phyloP scores from a whole-genome alignment of 2,797 vertebrate genomes.

The Sylvilagus floridanus region DNA sequence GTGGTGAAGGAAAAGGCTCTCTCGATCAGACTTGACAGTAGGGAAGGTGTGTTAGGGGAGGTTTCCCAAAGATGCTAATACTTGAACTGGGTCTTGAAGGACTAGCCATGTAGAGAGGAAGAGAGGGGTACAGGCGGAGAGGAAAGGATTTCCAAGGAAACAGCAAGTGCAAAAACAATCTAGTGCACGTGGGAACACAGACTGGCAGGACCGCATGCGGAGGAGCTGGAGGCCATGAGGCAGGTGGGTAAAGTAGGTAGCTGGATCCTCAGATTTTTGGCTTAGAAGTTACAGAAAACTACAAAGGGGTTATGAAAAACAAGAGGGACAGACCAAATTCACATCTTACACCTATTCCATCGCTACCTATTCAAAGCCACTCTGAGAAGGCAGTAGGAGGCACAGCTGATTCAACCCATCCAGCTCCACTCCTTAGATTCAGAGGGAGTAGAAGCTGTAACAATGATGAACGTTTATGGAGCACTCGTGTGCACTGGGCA shows the following conservation, averaged over 20 bases:
- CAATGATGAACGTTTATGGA: background rate
- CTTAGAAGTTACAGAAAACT: background rate
- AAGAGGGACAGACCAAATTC: background rate
- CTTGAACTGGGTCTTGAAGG: background rate
- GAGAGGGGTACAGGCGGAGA: background rate
- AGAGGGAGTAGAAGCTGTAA: background rate
- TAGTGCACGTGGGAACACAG: background rate
- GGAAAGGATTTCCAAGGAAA: background rate
- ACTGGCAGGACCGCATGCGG: fast-evolving
- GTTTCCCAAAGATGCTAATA: background rate
- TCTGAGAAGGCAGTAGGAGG: background rate
- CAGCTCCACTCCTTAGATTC: background rate
- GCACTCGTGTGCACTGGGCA: background rate
- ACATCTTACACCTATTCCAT: background rate
- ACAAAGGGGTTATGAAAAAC: background rate
- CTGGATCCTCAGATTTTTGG: background rate
- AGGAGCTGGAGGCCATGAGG: no score
- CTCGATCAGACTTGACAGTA: background rate
- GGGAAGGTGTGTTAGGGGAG: background rate
- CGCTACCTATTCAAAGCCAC: background rate
- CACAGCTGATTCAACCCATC: background rate
- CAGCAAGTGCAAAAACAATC: background rate
- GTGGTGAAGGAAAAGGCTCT: background rate
- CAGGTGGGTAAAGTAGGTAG: background rate
- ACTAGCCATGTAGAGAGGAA: background rate